Conservation (phyloP, 2,113 vertebrate genomes). For the Melanerpes aurifrons region DNA sequence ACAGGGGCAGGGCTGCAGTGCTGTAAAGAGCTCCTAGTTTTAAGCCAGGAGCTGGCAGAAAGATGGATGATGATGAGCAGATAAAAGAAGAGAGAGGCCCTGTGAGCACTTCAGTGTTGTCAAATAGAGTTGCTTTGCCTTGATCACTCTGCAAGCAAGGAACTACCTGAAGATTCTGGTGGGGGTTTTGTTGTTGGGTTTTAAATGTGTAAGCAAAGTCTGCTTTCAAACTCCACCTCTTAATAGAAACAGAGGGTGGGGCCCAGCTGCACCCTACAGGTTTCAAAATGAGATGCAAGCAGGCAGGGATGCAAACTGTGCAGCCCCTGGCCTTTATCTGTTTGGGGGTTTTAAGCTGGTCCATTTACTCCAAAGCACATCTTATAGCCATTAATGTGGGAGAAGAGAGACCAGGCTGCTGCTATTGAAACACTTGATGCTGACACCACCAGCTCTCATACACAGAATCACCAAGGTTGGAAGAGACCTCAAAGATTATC, state of each 20-base stretch:
- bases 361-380: not conserved
- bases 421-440: not conserved
- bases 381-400: not conserved
- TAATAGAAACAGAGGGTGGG: not conserved
- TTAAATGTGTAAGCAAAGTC: not conserved
- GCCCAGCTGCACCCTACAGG: not conserved
- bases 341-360: not conserved
- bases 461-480: too few relatives aligned
- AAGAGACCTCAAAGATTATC: too few relatives aligned
- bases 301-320: not conserved
- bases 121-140: not conserved
- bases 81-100: not conserved
- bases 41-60: not conserved
- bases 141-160: too few relatives aligned
- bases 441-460: not conserved
- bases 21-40: not conserved
- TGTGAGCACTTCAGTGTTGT: not conserved
- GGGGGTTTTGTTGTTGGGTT: not conserved
- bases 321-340: rapidly evolving
- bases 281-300: not conserved
- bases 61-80: not conserved
- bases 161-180: not conserved
- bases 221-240: not conserved
- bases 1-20: not conserved
- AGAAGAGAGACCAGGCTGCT: not conserved